Percentiles rank a stretch among this genome's conserved stretches.
Evolutionary conservation across 2,888 invertebrate genomes (phyloP).

Genomic region (Drosophila nr. perissopoda): DNA sequence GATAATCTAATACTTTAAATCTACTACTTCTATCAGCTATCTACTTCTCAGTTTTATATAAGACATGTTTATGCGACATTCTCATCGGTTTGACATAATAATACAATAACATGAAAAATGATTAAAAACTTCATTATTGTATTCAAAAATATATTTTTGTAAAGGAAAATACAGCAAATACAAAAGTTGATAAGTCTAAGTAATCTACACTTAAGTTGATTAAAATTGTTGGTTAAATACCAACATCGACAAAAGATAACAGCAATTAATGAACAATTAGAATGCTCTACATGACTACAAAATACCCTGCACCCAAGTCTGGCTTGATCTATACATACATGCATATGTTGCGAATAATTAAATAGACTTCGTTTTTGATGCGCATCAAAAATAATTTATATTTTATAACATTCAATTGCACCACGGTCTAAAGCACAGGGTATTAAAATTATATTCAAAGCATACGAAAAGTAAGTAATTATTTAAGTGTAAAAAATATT

Average conservation of each 20-base stretch:
- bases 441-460: conserved; percentile 19
- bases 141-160: conserved; percentile 75
- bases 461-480: conserved; percentile 33
- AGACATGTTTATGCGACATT: neutral
- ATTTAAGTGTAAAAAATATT: conserved; percentile 13
- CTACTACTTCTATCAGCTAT: neutral
- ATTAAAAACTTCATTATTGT: conserved; percentile 45
- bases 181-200: conserved; percentile 57
- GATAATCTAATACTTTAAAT: neutral
- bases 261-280: conserved; percentile 35
- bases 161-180: conserved; percentile 76
- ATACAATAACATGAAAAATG: conserved; percentile 5
- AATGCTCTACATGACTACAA: conserved; percentile 2
- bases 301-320: conserved; percentile 8
- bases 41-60: neutral
- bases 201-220: conserved; percentile 61
- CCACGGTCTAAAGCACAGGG: conserved; percentile 1
- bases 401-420: conserved; percentile 14
- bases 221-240: conserved; percentile 53
- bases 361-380: neutral
- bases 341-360: conserved; percentile 34
- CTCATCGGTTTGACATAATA: conserved; percentile 1
- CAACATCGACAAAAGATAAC: conserved; percentile 55
- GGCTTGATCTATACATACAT: conserved; percentile 3
- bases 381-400: neutral